Base-by-base conservation (phyloP, 1,140 invertebrate species). In the Zaprionus inermis region DNA sequence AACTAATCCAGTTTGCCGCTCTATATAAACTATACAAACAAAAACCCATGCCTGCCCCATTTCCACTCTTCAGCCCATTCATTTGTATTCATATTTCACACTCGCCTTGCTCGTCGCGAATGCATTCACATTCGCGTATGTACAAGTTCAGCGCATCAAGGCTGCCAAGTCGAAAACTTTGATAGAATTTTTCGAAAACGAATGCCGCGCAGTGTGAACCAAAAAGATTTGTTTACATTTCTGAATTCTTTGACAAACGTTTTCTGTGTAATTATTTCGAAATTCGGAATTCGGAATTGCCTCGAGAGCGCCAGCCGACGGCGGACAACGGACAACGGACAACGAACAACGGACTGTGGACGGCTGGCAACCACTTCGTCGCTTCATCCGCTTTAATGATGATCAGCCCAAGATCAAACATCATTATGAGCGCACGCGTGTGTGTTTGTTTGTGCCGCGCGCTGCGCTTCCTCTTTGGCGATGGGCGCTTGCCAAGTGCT, bases 401-500 rank as follows among this genome's bases (percentile, higher is more conserved):
- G 14, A 66, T 58, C 44, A 32, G 38, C 24, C 30, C 56, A 58
- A 56, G 67, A 55, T 76, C 65, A 74, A 72, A 79, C 72, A 77
- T 70, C 51, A 83, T 76, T 63, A 79, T 28, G 61, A 63, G 44
- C 58, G 10, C 46, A 70, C 1, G 22, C 24, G 18, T 66, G 67
- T 46, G 46, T 67, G 54, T 36, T 54, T 24, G 65, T 74, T 74
- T 80, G 84, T 60, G 78, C 64, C 84, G 83, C 70, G 63, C 57
- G 18, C 14, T 63, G 83, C 80, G 81, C 85, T 90, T 89, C 84
- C 84, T 89, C 85, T 73, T 89, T 86, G 82, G 72, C 85, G 81
- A 58, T 84, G 81, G 78, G 78, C 75, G 66, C 57, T 65, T 89
- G 85, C 85, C 85, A 90, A 89, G 64, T 81, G 80, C 81, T 81